These are phyloP conservation scores for Ammodytes marinus DNA, from an alignment of 2,113 vertebrate species.

Conservation along the genomic window DNA sequence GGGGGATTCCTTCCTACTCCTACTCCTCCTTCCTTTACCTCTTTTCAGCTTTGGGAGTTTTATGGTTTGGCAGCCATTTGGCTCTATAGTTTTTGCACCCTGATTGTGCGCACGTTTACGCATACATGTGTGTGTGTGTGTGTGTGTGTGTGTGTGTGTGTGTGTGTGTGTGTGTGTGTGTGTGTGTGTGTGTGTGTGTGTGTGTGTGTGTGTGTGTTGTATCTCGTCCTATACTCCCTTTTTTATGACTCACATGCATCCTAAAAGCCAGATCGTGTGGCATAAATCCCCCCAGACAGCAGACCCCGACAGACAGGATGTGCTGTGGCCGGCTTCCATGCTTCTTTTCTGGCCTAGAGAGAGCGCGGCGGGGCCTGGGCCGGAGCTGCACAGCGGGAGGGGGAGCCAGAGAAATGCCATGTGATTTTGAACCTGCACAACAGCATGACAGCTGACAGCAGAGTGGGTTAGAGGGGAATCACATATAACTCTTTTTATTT, in stretches of 20 bases:
- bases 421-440: constrained; percentile 7
- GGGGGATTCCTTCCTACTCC: constrained; percentile 4
- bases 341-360: constrained; percentile 75
- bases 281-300: constrained; percentile 55
- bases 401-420: neutral
- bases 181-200: constrained; percentile 36
- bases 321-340: constrained; percentile 77
- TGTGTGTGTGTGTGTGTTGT: constrained; percentile 61
- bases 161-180: constrained; percentile 46
- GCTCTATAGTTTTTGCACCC: constrained; percentile 27
- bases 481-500: neutral
- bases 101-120: constrained; percentile 13
- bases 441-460: neutral
- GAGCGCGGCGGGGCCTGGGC: constrained; percentile 6
- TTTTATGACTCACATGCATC: constrained; percentile 85
- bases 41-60: constrained; percentile 63
- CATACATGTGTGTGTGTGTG: constrained; percentile 41
- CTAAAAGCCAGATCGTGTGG: constrained; percentile 17
- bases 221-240: constrained; percentile 68
- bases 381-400: neutral
- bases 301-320: constrained; percentile 83
- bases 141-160: constrained; percentile 32
- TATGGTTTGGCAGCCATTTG: constrained; percentile 73
- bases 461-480: neutral
- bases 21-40: constrained; percentile 14